Evolutionary conservation across 2,797 vertebrate species (phyloP).

Genomic region (Enteromius unitaeniatus): DNA sequence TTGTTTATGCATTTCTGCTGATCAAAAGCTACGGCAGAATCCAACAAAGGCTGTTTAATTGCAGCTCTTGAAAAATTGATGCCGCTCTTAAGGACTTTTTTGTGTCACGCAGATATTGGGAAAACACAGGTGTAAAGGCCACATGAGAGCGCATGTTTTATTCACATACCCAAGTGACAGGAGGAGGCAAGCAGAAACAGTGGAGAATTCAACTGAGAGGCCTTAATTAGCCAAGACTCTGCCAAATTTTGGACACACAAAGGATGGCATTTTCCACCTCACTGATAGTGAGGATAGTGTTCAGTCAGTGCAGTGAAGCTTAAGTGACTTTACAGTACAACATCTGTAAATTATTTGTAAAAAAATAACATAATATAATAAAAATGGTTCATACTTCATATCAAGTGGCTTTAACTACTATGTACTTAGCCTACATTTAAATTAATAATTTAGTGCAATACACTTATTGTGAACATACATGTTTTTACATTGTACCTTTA

Average conservation of each 20-base stretch:
- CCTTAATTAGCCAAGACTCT: constrained; percentile 45
- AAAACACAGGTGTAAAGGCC: constrained; percentile 74
- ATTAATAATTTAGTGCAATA: no score
- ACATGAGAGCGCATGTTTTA: constrained; percentile 71
- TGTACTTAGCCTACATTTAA: no score
- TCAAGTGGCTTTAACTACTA: no score
- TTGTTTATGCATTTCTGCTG: constrained; percentile 70
- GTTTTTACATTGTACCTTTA: no score
- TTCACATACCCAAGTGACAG: constrained; percentile 69
- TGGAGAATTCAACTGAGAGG: constrained; percentile 39
- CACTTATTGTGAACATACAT: no score
- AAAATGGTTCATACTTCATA: no score
- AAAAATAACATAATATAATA: background rate
- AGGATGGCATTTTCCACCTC: constrained; percentile 44
- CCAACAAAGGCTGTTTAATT: constrained; percentile 75
- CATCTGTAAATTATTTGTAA: background rate
- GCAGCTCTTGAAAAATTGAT: constrained; percentile 78
- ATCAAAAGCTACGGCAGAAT: constrained; percentile 69
- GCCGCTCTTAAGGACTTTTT: constrained; percentile 75
- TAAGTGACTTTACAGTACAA: constrained; percentile 28
- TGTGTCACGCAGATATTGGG: constrained; percentile 71
- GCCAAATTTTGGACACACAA: constrained; percentile 42
- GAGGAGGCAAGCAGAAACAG: constrained; percentile 29
- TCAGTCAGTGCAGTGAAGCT: constrained; percentile 32
- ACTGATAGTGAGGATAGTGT: constrained; percentile 33